These are phyloP conservation scores for Ailurus styani DNA, from an alignment of 2,113 vertebrate genomes.

Conservation along the genomic window DNA sequence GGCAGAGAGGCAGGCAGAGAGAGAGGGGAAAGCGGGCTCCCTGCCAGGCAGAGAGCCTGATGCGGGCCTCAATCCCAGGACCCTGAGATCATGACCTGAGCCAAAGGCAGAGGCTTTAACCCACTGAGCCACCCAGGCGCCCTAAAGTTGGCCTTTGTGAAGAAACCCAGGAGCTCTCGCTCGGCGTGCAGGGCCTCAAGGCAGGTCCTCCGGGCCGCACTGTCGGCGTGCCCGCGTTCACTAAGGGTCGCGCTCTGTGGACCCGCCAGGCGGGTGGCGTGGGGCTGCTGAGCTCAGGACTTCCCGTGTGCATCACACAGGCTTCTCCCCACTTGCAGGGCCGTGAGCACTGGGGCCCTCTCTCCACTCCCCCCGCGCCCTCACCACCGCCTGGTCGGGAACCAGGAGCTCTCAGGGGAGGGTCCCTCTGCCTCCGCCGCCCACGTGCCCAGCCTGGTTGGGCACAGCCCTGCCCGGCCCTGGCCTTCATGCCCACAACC, in stretches of 20 bases:
- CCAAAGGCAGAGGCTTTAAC: no score
- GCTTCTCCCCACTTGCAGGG: neutral
- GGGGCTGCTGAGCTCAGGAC: neutral
- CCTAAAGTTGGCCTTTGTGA: neutral
- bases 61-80: no score
- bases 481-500: neutral
- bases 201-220: no score
- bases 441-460: neutral
- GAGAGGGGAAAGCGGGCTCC: no score
- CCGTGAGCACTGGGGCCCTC: neutral
- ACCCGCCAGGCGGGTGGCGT: neutral
- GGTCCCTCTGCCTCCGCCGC: neutral
- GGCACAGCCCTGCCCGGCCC: neutral
- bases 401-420: neutral
- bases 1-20: no score
- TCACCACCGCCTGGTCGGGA: fast-evolving
- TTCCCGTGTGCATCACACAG: neutral
- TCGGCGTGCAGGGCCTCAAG: fast-evolving
- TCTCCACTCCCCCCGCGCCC: neutral
- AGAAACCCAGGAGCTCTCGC: neutral
- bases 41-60: no score
- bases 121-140: no score
- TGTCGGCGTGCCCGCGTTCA: neutral
- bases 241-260: neutral
- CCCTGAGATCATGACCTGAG: no score